These are phyloP conservation scores for Hexactinellida sp. DNA, from an alignment of 37 sponge, comb jelly and placozoan genomes.

Conservation along the genomic window DNA sequence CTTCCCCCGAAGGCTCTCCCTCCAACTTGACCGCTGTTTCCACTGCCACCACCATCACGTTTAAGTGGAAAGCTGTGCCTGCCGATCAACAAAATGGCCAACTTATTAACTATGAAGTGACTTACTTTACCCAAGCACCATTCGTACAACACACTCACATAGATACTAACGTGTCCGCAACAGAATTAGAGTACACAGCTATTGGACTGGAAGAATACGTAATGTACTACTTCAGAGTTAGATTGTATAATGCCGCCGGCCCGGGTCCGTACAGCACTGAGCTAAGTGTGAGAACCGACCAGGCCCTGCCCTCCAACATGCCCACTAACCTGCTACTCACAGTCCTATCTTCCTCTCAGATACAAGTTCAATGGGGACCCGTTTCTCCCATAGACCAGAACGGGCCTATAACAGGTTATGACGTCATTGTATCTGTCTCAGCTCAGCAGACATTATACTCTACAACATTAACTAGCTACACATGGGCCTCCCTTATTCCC, in stretches of 20 bases:
- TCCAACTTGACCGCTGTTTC: background rate
- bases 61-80: background rate
- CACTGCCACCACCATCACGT: background rate
- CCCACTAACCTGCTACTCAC: background rate
- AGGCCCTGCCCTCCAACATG: background rate
- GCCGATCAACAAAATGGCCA: constrained; percentile 2
- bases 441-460: background rate
- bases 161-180: background rate
- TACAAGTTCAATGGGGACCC: background rate
- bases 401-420: background rate
- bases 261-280: background rate
- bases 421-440: background rate
- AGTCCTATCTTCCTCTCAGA: background rate
- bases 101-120: background rate
- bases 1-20: background rate
- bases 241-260: background rate
- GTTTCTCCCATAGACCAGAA: background rate
- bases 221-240: background rate
- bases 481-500: background rate
- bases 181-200: background rate
- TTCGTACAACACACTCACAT: background rate
- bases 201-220: background rate
- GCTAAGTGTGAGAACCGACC: background rate
- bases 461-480: background rate
- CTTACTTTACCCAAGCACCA: background rate